A percentile compares a stretch with the other conserved stretches of the same genome.
phyloP scores from a whole-genome alignment of 2,888 invertebrate genomes.

The Orthosia gracilis region DNA sequence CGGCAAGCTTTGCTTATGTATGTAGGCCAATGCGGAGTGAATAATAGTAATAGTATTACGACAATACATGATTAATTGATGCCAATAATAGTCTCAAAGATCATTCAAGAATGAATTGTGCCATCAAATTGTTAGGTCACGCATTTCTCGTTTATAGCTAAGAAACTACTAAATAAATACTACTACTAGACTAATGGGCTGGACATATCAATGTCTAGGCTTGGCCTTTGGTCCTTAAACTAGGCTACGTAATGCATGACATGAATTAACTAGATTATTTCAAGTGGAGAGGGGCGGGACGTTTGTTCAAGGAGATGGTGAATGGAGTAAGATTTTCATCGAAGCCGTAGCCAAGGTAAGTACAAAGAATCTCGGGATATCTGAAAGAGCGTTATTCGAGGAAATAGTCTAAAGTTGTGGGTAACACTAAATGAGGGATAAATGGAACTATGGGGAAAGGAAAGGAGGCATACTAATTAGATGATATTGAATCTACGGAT shows the following conservation, averaged over 20 bases:
- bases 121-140: slow-evolving; percentile 19
- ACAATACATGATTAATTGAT: slow-evolving; percentile 22
- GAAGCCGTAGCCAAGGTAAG: neutral
- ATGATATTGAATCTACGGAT: too few species aligned
- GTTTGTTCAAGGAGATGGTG: neutral
- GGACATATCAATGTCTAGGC: neutral
- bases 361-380: neutral
- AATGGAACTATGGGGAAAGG: too few species aligned
- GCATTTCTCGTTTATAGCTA: slow-evolving; percentile 2
- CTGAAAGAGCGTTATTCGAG: neutral
- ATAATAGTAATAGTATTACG: slow-evolving; percentile 16
- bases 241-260: slow-evolving; percentile 17
- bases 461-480: too few species aligned
- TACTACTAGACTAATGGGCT: slow-evolving; percentile 24
- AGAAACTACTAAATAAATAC: too few species aligned
- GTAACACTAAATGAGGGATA: neutral
- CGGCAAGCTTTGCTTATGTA: too few species aligned
- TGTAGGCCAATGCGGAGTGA: slow-evolving; percentile 1
- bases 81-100: slow-evolving; percentile 23
- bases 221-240: slow-evolving; percentile 22
- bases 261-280: slow-evolving; percentile 13
- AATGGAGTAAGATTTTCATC: neutral
- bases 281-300: neutral
- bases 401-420: neutral
- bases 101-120: slow-evolving; percentile 30